Evolutionary conservation across 2,797 vertebrate genomes (phyloP).

Genomic region (Gymnothorax reevesii): DNA sequence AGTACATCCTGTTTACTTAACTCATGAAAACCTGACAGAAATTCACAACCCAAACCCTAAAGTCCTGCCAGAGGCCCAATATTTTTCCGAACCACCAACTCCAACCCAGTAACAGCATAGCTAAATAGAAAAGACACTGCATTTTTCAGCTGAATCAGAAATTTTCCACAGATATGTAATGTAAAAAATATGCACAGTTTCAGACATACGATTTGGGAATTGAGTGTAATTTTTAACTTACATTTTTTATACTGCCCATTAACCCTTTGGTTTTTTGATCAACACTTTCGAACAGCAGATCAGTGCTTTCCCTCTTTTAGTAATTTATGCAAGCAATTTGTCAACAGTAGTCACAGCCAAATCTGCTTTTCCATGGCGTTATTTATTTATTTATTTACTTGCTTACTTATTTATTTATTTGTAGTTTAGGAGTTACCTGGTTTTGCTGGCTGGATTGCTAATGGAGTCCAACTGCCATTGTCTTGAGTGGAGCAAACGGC

Average conservation of each 20-base stretch:
- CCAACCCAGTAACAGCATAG: not conserved
- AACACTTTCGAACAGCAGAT: no score
- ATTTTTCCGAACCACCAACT: not conserved
- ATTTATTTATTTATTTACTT: no score
- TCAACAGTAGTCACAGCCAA: no score
- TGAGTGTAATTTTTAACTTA: not conserved
- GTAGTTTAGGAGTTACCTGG: not conserved
- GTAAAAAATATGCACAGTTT: no score
- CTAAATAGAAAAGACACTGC: not conserved
- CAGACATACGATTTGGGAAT: no score
- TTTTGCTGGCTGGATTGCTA: not conserved
- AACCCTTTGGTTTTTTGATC: no score
- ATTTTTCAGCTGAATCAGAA: not conserved
- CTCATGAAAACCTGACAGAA: not conserved
- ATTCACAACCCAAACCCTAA: not conserved
- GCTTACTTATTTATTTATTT: no score
- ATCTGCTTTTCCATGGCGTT: no score
- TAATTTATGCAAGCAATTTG: no score
- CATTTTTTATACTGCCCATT: no score
- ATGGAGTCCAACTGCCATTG: not conserved
- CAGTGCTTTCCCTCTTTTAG: no score
- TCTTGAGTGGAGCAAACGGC: not conserved
- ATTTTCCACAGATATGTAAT: not conserved
- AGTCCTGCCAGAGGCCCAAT: not conserved
- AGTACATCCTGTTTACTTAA: not conserved